Conservation (phyloP, 2,888 invertebrate genomes). For the Andrena haemorrhoa region DNA sequence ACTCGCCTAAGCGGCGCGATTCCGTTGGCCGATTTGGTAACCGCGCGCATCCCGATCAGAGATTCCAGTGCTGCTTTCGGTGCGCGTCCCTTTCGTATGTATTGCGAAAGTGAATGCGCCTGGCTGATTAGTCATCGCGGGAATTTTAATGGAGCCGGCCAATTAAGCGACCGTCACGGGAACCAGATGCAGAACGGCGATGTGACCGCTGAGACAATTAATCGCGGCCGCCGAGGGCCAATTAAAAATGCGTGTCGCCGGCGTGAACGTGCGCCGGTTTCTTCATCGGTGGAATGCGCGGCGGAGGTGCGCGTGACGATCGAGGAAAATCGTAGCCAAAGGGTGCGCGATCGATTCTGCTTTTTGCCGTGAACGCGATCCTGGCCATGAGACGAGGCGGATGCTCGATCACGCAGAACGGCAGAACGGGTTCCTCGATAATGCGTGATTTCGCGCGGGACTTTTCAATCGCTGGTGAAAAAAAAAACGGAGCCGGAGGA, state of each 20-base stretch:
- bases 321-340: not conserved
- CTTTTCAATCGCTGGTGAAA: slow-evolving; percentile 25
- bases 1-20: not conserved
- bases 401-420: slow-evolving; percentile 26
- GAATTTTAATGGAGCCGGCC: slow-evolving; percentile 60
- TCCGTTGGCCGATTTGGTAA: slow-evolving; percentile 1
- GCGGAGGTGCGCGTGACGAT: not conserved
- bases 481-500: slow-evolving; percentile 19
- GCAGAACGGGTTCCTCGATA: slow-evolving; percentile 4
- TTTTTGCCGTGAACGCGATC: not conserved
- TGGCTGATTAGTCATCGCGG: slow-evolving; percentile 60
- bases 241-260: slow-evolving; percentile 31
- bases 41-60: slow-evolving; percentile 11
- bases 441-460: not conserved
- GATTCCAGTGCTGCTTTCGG: slow-evolving; percentile 63
- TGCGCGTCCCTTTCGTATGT: slow-evolving; percentile 37
- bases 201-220: slow-evolving; percentile 43
- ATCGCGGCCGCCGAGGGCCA: slow-evolving; percentile 18
- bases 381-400: not conserved
- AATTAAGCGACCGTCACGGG: slow-evolving; percentile 55
- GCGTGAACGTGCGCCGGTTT: slow-evolving; percentile 19
- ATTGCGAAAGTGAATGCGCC: slow-evolving; percentile 54
- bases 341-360: not conserved
- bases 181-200: slow-evolving; percentile 44
- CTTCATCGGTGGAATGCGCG: not conserved